phyloP scores from a whole-genome alignment of 2,113 vertebrate species.

The Pandion haliaetus region DNA sequence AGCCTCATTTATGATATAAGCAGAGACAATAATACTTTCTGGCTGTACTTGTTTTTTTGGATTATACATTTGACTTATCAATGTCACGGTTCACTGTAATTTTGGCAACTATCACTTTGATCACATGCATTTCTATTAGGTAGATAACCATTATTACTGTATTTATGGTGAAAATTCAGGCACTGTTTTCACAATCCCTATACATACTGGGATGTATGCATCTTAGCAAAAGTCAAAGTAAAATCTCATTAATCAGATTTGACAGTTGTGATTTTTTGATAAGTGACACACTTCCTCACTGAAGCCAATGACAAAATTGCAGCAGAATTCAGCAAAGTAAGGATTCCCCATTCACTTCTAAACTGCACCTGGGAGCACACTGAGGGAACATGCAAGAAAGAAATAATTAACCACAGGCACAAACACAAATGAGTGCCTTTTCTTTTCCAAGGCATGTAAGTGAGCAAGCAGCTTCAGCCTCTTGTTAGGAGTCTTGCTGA shows the following conservation, averaged over 20 bases:
- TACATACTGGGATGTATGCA: not conserved
- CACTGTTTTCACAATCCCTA: not conserved
- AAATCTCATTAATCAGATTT: not conserved
- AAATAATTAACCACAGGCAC: not conserved
- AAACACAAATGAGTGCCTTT: not conserved
- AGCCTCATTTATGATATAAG: not conserved
- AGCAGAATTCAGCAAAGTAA: not conserved
- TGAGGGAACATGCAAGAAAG: not conserved
- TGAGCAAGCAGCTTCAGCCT: not conserved
- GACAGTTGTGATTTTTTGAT: not conserved
- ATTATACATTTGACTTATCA: not conserved
- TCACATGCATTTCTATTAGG: not conserved
- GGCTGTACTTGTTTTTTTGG: not conserved
- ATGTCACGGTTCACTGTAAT: not conserved
- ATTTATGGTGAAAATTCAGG: not conserved
- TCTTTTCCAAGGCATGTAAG: not conserved
- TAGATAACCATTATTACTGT: not conserved
- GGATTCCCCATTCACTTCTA: not conserved
- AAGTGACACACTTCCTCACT: not conserved
- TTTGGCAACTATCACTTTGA: not conserved
- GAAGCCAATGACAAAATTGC: not conserved
- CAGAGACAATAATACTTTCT: not conserved
- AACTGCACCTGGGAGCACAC: not conserved
- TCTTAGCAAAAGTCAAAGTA: not conserved
- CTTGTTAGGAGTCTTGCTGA: not conserved